phyloP scores from a whole-genome alignment of 2,888 invertebrate genomes.

The Sialis lutaria region DNA sequence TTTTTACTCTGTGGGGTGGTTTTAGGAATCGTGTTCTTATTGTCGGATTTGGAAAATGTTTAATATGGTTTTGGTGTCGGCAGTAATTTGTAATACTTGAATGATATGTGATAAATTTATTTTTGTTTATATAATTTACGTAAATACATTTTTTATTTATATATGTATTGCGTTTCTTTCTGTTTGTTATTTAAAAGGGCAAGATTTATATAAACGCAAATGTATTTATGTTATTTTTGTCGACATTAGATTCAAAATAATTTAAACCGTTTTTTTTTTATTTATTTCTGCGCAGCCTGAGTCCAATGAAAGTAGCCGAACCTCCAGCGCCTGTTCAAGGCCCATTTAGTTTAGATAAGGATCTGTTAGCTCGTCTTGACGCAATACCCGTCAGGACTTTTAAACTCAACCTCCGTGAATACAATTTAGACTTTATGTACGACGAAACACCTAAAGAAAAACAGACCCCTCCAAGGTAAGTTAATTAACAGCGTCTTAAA shows the following conservation, averaged over 20 bases:
- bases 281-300: background rate
- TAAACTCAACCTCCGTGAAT: constrained; percentile 25
- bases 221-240: background rate
- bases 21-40: too few relatives aligned
- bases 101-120: too few relatives aligned
- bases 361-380: constrained; percentile 52
- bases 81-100: too few relatives aligned
- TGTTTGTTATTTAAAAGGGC: too few relatives aligned
- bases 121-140: too few relatives aligned
- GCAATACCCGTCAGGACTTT: constrained; percentile 22
- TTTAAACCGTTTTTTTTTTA: background rate
- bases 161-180: too few relatives aligned
- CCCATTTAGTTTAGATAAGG: constrained; percentile 62
- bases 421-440: constrained; percentile 22
- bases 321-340: constrained; percentile 33
- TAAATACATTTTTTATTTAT: too few relatives aligned
- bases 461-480: constrained; percentile 3
- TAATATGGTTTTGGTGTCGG: too few relatives aligned
- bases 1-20: too few relatives aligned
- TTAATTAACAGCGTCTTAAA: background rate
- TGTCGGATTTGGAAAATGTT: too few relatives aligned
- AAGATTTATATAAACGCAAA: too few relatives aligned
- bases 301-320: background rate
- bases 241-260: background rate
- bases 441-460: constrained; percentile 11